These are phyloP conservation scores for Calliphora vomitoria DNA, from an alignment of 2,888 invertebrate species.

Conservation along the genomic window DNA sequence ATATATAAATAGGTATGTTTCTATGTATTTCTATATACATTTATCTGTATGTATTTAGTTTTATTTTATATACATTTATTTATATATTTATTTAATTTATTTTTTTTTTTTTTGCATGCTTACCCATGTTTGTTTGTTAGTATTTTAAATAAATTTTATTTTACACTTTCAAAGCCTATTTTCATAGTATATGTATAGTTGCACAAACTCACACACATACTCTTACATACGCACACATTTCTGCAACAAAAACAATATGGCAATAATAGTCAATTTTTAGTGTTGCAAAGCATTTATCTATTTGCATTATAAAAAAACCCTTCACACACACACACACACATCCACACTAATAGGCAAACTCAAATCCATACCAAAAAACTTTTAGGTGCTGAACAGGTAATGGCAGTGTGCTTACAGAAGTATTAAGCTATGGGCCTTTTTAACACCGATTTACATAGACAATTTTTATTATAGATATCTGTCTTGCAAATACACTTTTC, in stretches of 20 bases:
- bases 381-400: slow-evolving; percentile 11
- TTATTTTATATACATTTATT: slow-evolving; percentile 12
- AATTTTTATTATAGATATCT: too few relatives aligned
- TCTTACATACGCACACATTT: slow-evolving; percentile 20
- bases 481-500: too few relatives aligned
- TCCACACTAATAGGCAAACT: not conserved
- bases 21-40: slow-evolving; percentile 12
- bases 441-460: too few relatives aligned
- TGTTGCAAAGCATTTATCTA: slow-evolving; percentile 61
- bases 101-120: slow-evolving; percentile 21
- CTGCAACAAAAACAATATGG: slow-evolving; percentile 53
- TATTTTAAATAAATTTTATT: slow-evolving; percentile 72
- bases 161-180: slow-evolving; percentile 73
- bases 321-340: slow-evolving; percentile 17
- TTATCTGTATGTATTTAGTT: not conserved
- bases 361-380: slow-evolving; percentile 3
- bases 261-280: slow-evolving; percentile 65
- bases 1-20: not conserved
- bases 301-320: slow-evolving; percentile 64
- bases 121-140: slow-evolving; percentile 33
- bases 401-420: too few relatives aligned
- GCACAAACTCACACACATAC: slow-evolving; percentile 1
- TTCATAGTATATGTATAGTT: slow-evolving; percentile 45
- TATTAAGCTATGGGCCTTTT: not conserved
- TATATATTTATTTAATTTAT: slow-evolving; percentile 18